A percentile compares a stretch with the other conserved stretches of the same genome.
These are phyloP conservation scores for Drosophila eugracilis DNA, from an alignment of 1,140 invertebrate species.

Conservation along the genomic window DNA sequence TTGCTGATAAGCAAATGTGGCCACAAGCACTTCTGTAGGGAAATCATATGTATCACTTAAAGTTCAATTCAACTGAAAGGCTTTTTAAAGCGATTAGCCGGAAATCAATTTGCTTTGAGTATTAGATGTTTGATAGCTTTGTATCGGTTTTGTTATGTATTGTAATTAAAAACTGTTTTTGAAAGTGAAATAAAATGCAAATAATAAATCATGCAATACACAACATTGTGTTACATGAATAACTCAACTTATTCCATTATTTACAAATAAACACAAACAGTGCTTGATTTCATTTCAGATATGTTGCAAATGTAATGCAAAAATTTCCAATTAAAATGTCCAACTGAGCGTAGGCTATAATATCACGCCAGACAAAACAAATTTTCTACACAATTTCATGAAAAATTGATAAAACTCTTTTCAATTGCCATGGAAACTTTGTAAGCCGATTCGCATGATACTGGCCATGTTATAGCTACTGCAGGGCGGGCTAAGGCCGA, in stretches of 20 bases:
- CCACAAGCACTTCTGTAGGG: background rate
- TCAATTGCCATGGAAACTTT: conserved; percentile 39
- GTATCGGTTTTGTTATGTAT: background rate
- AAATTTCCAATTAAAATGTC: conserved; percentile 60
- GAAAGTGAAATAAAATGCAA: conserved; percentile 6
- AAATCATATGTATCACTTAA: no score
- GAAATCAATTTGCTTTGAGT: no score
- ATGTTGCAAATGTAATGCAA: conserved; percentile 27
- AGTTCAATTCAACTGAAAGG: background rate
- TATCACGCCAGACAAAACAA: background rate
- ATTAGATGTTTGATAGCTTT: background rate
- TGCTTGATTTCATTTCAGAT: conserved; percentile 65
- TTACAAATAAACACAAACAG: conserved; percentile 10
- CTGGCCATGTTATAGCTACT: background rate
- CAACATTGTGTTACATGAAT: background rate
- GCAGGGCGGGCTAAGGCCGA: conserved; percentile 12
- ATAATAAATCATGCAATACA: conserved; percentile 2
- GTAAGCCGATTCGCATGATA: conserved; percentile 43
- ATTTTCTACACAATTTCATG: conserved; percentile 24
- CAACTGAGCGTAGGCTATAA: background rate
- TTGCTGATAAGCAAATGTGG: conserved; percentile 2
- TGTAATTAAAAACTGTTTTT: conserved; percentile 6
- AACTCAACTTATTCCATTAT: conserved; percentile 7
- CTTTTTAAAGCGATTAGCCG: background rate
- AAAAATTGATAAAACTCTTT: conserved; percentile 45